Evolutionary conservation across 2,113 vertebrate genomes (phyloP), one percentile per base, ranked within the genome.

Genomic region (Brachionichthys hirsutus): DNA sequence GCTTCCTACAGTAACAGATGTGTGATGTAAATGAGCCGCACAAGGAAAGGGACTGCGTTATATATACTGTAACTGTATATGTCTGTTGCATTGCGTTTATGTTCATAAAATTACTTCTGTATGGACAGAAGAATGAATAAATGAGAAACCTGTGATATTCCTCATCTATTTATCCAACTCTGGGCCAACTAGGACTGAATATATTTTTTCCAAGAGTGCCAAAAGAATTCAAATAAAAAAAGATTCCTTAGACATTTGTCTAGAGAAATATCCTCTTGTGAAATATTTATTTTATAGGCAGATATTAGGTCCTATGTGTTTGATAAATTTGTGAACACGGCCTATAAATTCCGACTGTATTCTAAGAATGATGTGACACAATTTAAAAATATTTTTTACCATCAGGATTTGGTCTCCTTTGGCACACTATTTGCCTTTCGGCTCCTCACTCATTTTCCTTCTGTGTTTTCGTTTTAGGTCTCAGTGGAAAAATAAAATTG

Each of bases 401-500:
- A 40, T 46, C 40, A 40, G 34, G n/a, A 47, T 62, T 45, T 16
- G 9, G 34, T 68, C 47, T 67, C 54, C 53, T 24, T 18, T 42
- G 35, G 38, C n/a, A 50, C 35, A 66, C 42, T 16, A 47, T 50
- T 75, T 79, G 48, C 43, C 72, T 73, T 67, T 19, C 22, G 62
- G 63, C 55, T 41, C 20, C 22, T 16, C n/a, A 44, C 44, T 58
- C 12, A 70, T 62, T 49, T 51, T 70, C 36, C n/a, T 43, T 53
- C 10, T 52, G 50, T 59, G 48, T 72, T 73, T 83, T 69, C 68
- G 49, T 38, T 19, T 68, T 47, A 18, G 40, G 24, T 30, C 43
- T 56, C 70, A 48, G 54, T 1, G 67, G 68, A 79, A 44, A 63
- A 71, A 75, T 75, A 38, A 50, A 68, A 80, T 59, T 70, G 62